phyloP scores from a whole-genome alignment of 2,888 invertebrate species.

The Cataglyphis albicans region DNA sequence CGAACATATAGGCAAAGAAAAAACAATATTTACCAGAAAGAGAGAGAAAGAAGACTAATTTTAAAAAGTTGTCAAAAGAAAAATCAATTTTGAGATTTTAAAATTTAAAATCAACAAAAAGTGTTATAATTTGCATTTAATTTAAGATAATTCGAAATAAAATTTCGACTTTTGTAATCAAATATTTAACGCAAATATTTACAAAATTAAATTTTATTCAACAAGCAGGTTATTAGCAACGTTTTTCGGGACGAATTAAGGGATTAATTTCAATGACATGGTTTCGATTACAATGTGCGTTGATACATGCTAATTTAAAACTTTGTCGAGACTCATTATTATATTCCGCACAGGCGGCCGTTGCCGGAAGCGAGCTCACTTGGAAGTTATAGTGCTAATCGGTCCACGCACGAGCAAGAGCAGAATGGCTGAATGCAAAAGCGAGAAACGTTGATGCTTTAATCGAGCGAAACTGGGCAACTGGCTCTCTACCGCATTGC shows the following conservation, averaged over 20 bases:
- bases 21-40: not conserved
- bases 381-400: not conserved
- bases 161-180: not conserved
- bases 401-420: not conserved
- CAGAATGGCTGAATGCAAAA: not conserved
- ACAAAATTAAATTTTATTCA: slow-evolving; percentile 24
- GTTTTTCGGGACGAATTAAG: not conserved
- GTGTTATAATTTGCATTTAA: not conserved
- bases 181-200: slow-evolving; percentile 14
- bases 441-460: not conserved
- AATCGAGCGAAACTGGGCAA: slow-evolving; percentile 25
- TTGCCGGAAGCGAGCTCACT: not conserved
- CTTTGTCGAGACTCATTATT: slow-evolving; percentile 12
- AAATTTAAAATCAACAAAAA: not conserved
- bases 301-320: not conserved
- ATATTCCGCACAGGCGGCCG: not conserved
- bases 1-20: not conserved
- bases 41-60: not conserved
- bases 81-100: not conserved
- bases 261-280: not conserved
- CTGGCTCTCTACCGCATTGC: slow-evolving; percentile 7
- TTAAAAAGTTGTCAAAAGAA: not conserved
- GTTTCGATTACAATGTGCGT: not conserved
- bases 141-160: not conserved
- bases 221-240: not conserved